Evolutionary conservation across 2,888 invertebrate species (phyloP), one percentile per base, ranked within the genome.

Genomic region (Yponomeuta sedellus): DNA sequence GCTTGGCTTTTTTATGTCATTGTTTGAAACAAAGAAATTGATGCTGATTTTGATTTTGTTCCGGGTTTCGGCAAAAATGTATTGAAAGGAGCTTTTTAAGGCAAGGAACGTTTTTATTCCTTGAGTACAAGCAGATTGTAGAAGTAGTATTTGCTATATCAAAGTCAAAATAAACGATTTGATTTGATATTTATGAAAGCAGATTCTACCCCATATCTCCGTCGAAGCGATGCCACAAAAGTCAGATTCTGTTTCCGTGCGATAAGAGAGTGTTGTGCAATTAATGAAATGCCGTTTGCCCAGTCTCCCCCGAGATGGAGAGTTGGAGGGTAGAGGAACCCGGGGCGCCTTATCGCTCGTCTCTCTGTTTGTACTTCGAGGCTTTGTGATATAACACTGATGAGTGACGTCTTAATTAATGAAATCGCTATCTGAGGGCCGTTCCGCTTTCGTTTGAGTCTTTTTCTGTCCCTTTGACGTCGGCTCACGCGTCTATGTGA

Each of bases 241-340:
- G 34, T 34, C 34, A 3, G 34, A 34, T 34, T 52, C 44, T 16
- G 16, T 12, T 52, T 8, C 44, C 16, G 16, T 52, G 22, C 70
- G 75, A 73, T 80, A 86, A 85, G 82, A 83, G 79, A 76, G 77
- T 78, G 78, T 76, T 78, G 71, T 77, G 77, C 85, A 87, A 86
- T 88, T 85, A 88, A 88, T 84, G 85, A 83, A 85, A 82, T 83
- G 85, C 85, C 84, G 84, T 86, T 83, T 81, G 72, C 78, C 75
- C 74, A 77, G 81, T 78, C 78, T 81, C 79, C 76, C 73, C 69
- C 66, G 71, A 75, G 86, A 87, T 83, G 84, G 80, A 79, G 77
- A 72, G 69, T 71, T 67, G 63, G 19, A 69, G 59, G 59, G 22
- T 59, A 20, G 59, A 59, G 20, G 44, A 52, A 22, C 22, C 25